Evolutionary conservation across 2,797 vertebrate genomes (phyloP).

Genomic region (Iguana delicatissima): DNA sequence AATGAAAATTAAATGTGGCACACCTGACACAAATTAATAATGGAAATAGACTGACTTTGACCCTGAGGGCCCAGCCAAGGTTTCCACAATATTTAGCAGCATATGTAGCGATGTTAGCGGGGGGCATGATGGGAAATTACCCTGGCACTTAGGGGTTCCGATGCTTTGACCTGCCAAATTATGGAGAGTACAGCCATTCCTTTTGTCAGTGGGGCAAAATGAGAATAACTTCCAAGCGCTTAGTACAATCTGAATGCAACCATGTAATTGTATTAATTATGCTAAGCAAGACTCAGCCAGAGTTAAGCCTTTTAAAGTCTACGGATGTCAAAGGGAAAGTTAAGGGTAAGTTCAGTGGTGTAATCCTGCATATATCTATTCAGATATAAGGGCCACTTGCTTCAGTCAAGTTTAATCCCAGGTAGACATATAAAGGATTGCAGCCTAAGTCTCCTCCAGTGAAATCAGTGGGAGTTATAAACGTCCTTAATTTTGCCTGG

Average conservation of each 20-base stretch:
- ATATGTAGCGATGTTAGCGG: conserved; percentile 21
- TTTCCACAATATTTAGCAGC: conserved; percentile 29
- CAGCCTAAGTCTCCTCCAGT: neutral
- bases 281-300: fast-evolving
- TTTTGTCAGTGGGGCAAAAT: neutral
- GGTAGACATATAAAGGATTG: neutral
- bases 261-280: neutral
- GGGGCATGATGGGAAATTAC: neutral
- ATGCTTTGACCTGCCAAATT: neutral
- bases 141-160: neutral
- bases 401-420: neutral
- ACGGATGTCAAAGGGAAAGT: neutral
- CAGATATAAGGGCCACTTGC: neutral
- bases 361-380: neutral
- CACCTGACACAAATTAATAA: conserved; percentile 50
- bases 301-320: neutral
- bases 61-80: conserved; percentile 27
- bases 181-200: neutral
- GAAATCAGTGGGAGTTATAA: neutral
- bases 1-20: conserved; percentile 48
- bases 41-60: conserved; percentile 38
- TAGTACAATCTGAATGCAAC: neutral
- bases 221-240: neutral
- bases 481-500: neutral
- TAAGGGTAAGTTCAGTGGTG: neutral